Evolutionary conservation across 2,113 vertebrate species (phyloP), one percentile per base, ranked within the genome.

Genomic region (Microtus richardsoni): DNA sequence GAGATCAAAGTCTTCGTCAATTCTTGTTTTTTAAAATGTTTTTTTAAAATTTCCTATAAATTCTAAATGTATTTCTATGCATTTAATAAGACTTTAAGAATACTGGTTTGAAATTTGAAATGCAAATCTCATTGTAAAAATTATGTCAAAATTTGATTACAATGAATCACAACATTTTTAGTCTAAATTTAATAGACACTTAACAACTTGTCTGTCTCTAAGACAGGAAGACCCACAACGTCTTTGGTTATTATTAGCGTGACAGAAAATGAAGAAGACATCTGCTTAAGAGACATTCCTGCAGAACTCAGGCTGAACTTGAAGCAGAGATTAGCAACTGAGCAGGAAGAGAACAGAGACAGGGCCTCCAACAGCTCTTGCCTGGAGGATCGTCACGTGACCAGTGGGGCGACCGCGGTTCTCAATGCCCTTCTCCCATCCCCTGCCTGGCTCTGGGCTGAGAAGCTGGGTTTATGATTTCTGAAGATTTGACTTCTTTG

Each of bases 231-330:
- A 92, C 30, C 17, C 39, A 64, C 3, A 91, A 2, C 44, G 2
- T 82, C 88, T 96, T 88, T 88, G 91, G 85, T 92, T 97, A 91
- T 95, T 96, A 97, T 93, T 91, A 82, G 85, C 90, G 68, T 78
- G 87, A 88, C 54, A 94, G 82, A 87, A 91, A 96, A 96, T 68
- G 80, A 92, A 87, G 92, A 92, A 83, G 88, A 74, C 54, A 83
- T 94, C 60, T 92, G 47, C 84, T 95, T 88, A 92, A 93, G 39
- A 96, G 92, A 87, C 78, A 83, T 71, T 97, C 44, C n/a, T 70
- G n/a, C 41, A 47, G 83, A 85, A 66, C 41, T 78, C 26, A 96
- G 49, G 62, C 84, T 92, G 79, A 95, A 77, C 66, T 95, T 58
- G 71, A 93, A 96, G 88, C 80, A 87, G 93, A 95, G 92, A 92